Base-by-base conservation (phyloP, 2,888 invertebrate species). In the Dynastes grantii region DNA sequence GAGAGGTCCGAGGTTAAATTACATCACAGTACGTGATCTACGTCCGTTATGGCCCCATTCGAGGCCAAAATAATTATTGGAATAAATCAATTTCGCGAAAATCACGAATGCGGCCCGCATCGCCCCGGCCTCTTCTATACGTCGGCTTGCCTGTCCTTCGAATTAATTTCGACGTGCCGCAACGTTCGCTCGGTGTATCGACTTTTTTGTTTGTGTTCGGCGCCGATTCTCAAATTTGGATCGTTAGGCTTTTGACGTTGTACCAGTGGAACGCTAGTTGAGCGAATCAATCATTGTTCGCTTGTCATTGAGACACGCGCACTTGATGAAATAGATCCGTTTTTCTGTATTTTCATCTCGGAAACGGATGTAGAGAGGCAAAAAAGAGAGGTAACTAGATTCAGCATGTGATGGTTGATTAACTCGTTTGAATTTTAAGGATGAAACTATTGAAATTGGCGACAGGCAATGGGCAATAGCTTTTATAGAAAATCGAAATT, bases 21-120 rank as follows among this genome's bases (percentile, higher is more conserved):
- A 64, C 76, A 76, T 63, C 63, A 61, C 75, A 40, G 76, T 45
- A 76, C 76, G 76, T 76, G 76, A 76, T 49, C 76, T 64, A 61
- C 75, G 75, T 75, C 75, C 40, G 75, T 63, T 63, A 68, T 68
- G 68, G 61, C 22, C 45, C n/a, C 58, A 29, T 75, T 45, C 32
- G 76, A 29, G 76, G 27, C 45, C 61, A 22, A 76, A 64, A 76
- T 76, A 76, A 76, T 76, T 76, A 76, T 76, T 64, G 76, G 63
- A 76, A 76, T 64, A 51, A 76, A 76, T 76, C 76, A 76, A 76
- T 76, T 61, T 64, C 76, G 61, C 63, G 51, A 40, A 64, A 64
- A 76, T 76, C 76, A 76, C 75, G 61, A 63, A 68, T 29, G 68
- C 68, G 45, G 68, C 51, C 29, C 51, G 29, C 68, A 51, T 68